A percentile compares a stretch with the other conserved stretches of the same genome.
Conservation (phyloP, 2,113 vertebrate species). For the Chauna torquata region DNA sequence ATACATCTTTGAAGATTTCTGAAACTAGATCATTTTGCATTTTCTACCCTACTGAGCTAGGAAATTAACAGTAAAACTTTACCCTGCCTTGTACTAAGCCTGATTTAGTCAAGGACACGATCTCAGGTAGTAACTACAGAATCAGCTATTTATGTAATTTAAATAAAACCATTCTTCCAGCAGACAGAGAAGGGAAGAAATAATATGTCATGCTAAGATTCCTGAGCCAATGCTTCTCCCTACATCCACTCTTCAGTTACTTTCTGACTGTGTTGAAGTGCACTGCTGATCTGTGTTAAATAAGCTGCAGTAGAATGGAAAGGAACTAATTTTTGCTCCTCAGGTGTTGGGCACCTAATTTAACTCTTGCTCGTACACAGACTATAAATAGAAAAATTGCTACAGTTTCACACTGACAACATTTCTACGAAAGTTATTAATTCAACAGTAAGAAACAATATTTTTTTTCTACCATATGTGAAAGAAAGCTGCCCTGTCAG, state of each 20-base stretch:
- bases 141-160: conserved; percentile 43
- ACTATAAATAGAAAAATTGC: neutral
- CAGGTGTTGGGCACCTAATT: neutral
- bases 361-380: neutral
- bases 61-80: conserved; percentile 45
- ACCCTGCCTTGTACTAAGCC: neutral
- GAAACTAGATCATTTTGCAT: conserved; percentile 1
- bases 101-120: neutral
- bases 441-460: neutral
- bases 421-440: neutral
- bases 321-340: neutral
- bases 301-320: neutral
- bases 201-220: neutral
- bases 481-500: neutral
- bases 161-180: conserved; percentile 22
- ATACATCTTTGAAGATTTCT: neutral
- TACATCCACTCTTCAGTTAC: neutral
- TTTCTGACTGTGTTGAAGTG: neutral
- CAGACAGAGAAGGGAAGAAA: neutral
- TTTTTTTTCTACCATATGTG: neutral
- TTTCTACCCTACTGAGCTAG: conserved; percentile 46
- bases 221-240: neutral
- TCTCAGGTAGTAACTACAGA: neutral
- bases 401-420: neutral
- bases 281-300: conserved; percentile 20